Evolutionary conservation across 2,888 invertebrate species (phyloP).

Genomic region (Fragum sueziense): DNA sequence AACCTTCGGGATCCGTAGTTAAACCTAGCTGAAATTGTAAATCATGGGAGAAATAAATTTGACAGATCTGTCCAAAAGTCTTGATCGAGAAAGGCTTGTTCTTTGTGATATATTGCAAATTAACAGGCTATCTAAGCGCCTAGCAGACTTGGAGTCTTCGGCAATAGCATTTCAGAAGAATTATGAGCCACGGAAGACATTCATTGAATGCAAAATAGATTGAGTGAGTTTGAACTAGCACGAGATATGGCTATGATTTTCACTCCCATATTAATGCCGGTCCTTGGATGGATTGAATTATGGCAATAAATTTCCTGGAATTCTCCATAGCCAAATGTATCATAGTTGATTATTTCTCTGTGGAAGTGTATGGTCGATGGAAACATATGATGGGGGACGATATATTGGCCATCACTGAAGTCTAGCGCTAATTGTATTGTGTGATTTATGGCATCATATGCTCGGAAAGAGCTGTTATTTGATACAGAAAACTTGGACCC

Average conservation of each 20-base stretch:
- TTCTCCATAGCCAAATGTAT: constrained; percentile 48
- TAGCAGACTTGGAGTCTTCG: constrained; percentile 58
- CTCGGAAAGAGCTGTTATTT: constrained; percentile 33
- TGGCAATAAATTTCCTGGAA: constrained; percentile 56
- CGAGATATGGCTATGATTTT: constrained; percentile 64
- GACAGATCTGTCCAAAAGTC: constrained; percentile 62
- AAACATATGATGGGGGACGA: constrained; percentile 57
- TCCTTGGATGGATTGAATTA: constrained; percentile 61
- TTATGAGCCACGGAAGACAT: constrained; percentile 57
- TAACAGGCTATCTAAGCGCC: constrained; percentile 64
- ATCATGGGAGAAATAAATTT: constrained; percentile 61
- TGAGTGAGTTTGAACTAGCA: constrained; percentile 58
- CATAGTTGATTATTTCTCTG: constrained; percentile 52
- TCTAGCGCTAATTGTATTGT: constrained; percentile 60
- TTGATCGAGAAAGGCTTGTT: constrained; percentile 59
- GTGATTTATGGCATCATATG: constrained; percentile 57
- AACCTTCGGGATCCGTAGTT: constrained; percentile 56
- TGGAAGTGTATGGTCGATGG: constrained; percentile 39
- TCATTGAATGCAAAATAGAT: constrained; percentile 65
- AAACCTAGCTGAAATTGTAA: constrained; percentile 53
- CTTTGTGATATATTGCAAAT: constrained; percentile 64
- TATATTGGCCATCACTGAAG: constrained; percentile 58
- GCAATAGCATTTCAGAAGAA: constrained; percentile 61
- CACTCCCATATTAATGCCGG: constrained; percentile 60
- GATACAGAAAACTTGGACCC: constrained; percentile 46